Percentiles rank a stretch among this genome's conserved stretches.
Conservation (phyloP, 2,888 invertebrate species). For the Petrolisthes manimaculis region DNA sequence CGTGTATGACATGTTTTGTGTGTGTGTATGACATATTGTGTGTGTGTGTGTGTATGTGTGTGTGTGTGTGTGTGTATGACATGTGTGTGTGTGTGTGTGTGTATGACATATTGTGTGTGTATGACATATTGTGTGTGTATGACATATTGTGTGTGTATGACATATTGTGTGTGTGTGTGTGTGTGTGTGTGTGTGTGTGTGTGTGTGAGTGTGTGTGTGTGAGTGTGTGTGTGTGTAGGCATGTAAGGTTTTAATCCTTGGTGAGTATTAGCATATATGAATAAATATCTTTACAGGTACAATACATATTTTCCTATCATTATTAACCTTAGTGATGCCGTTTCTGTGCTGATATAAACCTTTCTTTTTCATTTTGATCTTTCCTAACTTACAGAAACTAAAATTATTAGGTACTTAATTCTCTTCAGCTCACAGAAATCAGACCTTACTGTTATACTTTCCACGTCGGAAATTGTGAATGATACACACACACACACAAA, state of each 20-base stretch:
- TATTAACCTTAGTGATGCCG: background rate
- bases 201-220: constrained; percentile 26
- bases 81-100: constrained; percentile 20
- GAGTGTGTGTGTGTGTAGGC: background rate
- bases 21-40: constrained; percentile 22
- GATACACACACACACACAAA: too few relatives aligned
- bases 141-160: too few relatives aligned
- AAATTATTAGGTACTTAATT: too few relatives aligned
- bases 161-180: constrained; percentile 22
- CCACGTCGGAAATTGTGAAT: background rate
- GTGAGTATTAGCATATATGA: background rate
- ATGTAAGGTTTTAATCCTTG: background rate
- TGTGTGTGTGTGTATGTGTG: constrained; percentile 20
- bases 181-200: constrained; percentile 28
- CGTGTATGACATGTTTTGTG: constrained; percentile 3
- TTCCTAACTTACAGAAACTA: too few relatives aligned
- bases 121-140: constrained; percentile 16
- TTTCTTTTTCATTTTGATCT: too few relatives aligned
- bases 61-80: constrained; percentile 26
- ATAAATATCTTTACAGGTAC: background rate
- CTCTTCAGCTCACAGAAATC: too few relatives aligned
- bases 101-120: background rate
- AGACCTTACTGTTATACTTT: too few relatives aligned
- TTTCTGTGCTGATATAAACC: too few relatives aligned
- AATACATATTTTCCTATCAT: background rate